These are phyloP conservation scores for Brachyopa scutellaris DNA, from an alignment of 2,888 invertebrate genomes.

Conservation along the genomic window DNA sequence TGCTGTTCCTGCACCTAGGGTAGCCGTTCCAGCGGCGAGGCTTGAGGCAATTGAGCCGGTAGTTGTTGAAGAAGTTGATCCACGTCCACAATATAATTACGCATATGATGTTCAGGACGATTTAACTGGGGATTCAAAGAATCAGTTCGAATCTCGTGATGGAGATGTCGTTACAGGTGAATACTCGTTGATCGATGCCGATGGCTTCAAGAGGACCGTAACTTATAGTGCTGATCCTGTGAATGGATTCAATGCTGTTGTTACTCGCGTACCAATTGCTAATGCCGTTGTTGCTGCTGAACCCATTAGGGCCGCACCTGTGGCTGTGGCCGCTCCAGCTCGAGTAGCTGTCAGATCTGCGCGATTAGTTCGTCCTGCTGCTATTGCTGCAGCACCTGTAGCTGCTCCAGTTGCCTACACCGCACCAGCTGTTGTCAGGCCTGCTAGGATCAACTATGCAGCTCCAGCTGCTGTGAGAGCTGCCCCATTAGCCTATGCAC, in stretches of 20 bases:
- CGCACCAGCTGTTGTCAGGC: slow-evolving; percentile 10
- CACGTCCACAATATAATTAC: slow-evolving; percentile 51
- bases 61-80: slow-evolving; percentile 51
- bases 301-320: slow-evolving; percentile 49
- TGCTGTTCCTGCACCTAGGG: slow-evolving; percentile 13
- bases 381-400: background rate
- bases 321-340: slow-evolving; percentile 30
- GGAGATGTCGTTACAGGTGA: slow-evolving; percentile 61
- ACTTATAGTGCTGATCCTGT: slow-evolving; percentile 54
- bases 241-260: slow-evolving; percentile 61
- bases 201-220: slow-evolving; percentile 54
- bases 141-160: slow-evolving; percentile 49
- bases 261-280: slow-evolving; percentile 49
- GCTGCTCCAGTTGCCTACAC: slow-evolving; percentile 13
- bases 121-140: slow-evolving; percentile 47
- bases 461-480: slow-evolving; percentile 4
- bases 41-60: slow-evolving; percentile 43
- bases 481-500: slow-evolving; percentile 22
- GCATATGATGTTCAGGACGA: slow-evolving; percentile 53
- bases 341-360: slow-evolving; percentile 23
- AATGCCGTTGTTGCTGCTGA: slow-evolving; percentile 37
- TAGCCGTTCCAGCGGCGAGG: slow-evolving; percentile 34
- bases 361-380: background rate
- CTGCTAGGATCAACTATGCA: background rate
- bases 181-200: slow-evolving; percentile 50